Conservation (phyloP, 2,797 vertebrate species). For the Notoglanidium macrostoma region DNA sequence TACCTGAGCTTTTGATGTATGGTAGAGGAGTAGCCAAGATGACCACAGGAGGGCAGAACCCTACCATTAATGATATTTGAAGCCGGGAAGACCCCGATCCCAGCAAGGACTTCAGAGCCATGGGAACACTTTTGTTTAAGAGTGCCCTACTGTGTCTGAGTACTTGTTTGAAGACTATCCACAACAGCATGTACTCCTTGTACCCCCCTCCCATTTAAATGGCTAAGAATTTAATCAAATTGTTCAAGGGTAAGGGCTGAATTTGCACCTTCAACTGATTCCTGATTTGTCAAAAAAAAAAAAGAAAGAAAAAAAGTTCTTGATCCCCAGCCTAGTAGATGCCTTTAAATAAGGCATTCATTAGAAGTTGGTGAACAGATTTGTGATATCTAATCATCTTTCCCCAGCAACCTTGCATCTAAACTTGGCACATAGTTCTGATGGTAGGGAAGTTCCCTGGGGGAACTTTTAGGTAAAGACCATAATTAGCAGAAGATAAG, state of each 20-base stretch:
- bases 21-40: conserved; percentile 55
- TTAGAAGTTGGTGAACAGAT: conserved; percentile 56
- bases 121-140: background rate
- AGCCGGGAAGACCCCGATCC: conserved; percentile 44
- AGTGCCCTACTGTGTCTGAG: background rate
- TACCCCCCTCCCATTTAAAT: background rate
- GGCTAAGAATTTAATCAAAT: background rate
- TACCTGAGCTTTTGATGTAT: conserved; percentile 9
- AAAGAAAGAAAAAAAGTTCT: background rate
- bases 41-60: conserved; percentile 80
- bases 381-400: conserved; percentile 63
- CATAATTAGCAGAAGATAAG: conserved; percentile 75
- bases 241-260: background rate
- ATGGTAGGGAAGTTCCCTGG: conserved; percentile 47
- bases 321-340: background rate
- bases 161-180: background rate
- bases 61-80: conserved; percentile 63
- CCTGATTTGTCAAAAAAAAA: background rate
- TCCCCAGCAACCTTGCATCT: conserved; percentile 59
- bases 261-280: background rate
- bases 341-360: conserved; percentile 53
- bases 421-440: conserved; percentile 60
- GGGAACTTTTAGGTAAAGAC: conserved; percentile 71
- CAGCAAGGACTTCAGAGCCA: background rate
- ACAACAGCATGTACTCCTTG: background rate